phyloP scores from a whole-genome alignment of 2,113 vertebrate genomes.

The Suncus etruscus region DNA sequence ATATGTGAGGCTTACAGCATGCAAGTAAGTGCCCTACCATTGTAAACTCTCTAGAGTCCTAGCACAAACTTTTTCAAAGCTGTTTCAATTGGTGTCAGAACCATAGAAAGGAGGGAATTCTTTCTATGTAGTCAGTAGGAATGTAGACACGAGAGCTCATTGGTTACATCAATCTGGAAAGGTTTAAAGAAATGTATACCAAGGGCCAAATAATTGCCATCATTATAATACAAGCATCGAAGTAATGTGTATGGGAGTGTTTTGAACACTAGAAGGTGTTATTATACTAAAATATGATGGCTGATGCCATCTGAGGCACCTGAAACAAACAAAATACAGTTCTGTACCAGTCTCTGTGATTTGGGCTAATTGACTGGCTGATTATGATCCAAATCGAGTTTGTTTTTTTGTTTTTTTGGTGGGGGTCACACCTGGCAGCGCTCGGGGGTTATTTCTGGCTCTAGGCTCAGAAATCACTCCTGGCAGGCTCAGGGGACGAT shows the following conservation, averaged over 20 bases:
- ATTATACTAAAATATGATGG: background rate
- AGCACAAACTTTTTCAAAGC: background rate
- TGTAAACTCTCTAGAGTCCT: too few species aligned
- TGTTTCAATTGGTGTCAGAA: background rate
- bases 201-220: background rate
- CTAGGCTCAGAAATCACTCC: too few species aligned
- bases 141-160: background rate
- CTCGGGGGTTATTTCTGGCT: too few species aligned
- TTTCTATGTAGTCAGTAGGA: background rate
- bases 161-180: background rate
- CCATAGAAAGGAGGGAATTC: background rate
- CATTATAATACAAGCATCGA: background rate
- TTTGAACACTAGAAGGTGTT: background rate
- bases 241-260: background rate
- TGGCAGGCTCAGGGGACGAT: too few species aligned
- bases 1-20: too few species aligned
- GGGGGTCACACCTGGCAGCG: too few species aligned
- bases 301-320: background rate
- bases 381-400: slow-evolving; percentile 70
- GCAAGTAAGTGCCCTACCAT: too few species aligned
- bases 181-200: background rate
- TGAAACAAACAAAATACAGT: background rate
- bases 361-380: slow-evolving; percentile 39
- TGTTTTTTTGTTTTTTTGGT: background rate
- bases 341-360: background rate